Percentiles rank a stretch among this genome's conserved stretches.
Evolutionary conservation across 2,888 invertebrate species (phyloP).

Genomic region (Pantelozetes paolii): DNA sequence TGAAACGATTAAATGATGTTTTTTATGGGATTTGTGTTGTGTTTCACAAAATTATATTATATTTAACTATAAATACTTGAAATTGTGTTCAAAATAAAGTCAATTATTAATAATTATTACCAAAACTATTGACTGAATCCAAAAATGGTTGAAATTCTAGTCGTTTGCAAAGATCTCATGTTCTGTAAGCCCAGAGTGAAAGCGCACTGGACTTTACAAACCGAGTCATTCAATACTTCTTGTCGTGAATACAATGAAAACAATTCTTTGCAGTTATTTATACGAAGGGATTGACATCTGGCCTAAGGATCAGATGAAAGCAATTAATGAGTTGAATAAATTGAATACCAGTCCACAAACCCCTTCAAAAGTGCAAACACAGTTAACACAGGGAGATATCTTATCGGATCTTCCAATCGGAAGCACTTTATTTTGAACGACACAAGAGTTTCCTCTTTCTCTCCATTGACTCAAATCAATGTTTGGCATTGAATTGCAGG

Average conservation of each 20-base stretch:
- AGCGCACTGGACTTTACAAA: conserved; percentile 85
- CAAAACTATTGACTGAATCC: conserved; percentile 10
- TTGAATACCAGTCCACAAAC: conserved; percentile 50
- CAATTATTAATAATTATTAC: too few species aligned
- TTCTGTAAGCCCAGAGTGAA: conserved; percentile 45
- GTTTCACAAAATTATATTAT: too few species aligned
- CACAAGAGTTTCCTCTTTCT: conserved; percentile 58
- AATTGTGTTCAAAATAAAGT: too few species aligned
- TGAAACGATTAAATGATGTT: too few species aligned
- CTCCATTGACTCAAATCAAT: conserved; percentile 79
- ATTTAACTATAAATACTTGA: too few species aligned
- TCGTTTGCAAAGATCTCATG: neutral
- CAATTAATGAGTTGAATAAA: too few species aligned
- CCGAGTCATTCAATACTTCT: conserved; percentile 74
- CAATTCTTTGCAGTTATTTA: conserved; percentile 78
- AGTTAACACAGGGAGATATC: conserved; percentile 57
- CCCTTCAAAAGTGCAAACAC: conserved; percentile 58
- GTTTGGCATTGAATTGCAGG: conserved; percentile 73
- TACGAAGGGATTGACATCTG: conserved; percentile 78
- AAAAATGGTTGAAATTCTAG: conserved; percentile 18
- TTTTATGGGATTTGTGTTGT: too few species aligned
- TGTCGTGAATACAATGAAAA: conserved; percentile 77
- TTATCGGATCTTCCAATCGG: conserved; percentile 54
- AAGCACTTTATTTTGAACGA: conserved; percentile 53
- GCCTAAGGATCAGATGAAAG: conserved; percentile 60